Evolutionary conservation across 2,888 invertebrate species (phyloP), one percentile per base, ranked within the genome.

Genomic region (Coenonympha arcania): DNA sequence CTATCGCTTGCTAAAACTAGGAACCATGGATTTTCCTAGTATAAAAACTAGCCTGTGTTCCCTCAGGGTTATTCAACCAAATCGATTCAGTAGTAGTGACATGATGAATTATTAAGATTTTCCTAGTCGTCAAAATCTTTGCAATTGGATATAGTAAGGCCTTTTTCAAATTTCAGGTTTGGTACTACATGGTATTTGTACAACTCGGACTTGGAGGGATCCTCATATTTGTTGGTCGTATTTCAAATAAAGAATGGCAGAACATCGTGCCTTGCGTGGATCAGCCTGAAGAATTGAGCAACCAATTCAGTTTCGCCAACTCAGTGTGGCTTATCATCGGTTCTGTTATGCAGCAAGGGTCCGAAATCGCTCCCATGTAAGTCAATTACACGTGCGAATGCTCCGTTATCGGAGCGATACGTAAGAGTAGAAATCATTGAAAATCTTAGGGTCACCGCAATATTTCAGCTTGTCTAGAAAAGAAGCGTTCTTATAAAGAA

Each of bases 251-350:
- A 54, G 97, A 97, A 76, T 95, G 95, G 95, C 92, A 92, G 61
- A 95, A 95, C 76, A 94, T 95, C 0, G 92, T 92, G 67, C 93
- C 94, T 0, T 95, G 95, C 65, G 89, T 94, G 45, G 92, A 93
- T 60, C 92, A 94, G 60, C 93, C 94, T 0, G 92, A 93, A 48
- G 91, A 90, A 57, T 83, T 95, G 28, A 92, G 91, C 71, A 96
- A 95, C 78, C 94, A 93, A 71, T 93, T 95, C 84, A 93, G 90
- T 61, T 89, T 95, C 48, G 89, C 92, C 51, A 95, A 96, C 79
- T 92, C 94, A 37, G 87, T 96, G 30, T 97, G 96, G 96, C 94
- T 95, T 65, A 93, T 94, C 30, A 91, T 95, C 54, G 94, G 94
- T 3, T 92, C 93, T 46, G 89, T 95, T 50, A 89, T 95, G 88